These are phyloP conservation scores for Albula goreensis DNA, from an alignment of 2,113 vertebrate species.

Conservation along the genomic window DNA sequence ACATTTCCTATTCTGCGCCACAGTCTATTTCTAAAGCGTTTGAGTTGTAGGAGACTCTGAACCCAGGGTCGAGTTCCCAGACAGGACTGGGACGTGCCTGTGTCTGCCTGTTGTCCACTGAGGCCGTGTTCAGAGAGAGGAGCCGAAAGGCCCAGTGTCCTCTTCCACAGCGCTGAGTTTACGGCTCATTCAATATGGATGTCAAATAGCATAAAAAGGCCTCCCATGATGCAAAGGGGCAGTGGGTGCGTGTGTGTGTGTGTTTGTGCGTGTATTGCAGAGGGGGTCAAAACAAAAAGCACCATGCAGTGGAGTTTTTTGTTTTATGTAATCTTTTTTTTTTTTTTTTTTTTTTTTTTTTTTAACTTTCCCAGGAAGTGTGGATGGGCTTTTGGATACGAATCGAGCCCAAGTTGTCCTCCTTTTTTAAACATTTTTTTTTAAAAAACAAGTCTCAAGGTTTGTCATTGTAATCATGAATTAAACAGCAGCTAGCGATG, in stretches of 20 bases:
- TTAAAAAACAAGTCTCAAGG: neutral
- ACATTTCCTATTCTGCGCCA: too few relatives aligned
- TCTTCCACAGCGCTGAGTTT: neutral
- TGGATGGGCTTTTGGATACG: too few relatives aligned
- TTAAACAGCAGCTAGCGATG: conserved; percentile 51
- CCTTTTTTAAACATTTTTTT: too few relatives aligned
- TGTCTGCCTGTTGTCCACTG: too few relatives aligned
- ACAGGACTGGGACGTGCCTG: too few relatives aligned
- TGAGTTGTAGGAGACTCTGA: too few relatives aligned
- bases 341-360: neutral
- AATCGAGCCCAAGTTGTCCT: too few relatives aligned
- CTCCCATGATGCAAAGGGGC: neutral
- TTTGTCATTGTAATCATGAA: conserved; percentile 52
- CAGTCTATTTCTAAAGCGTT: too few relatives aligned
- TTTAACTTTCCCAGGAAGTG: neutral
- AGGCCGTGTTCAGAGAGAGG: too few relatives aligned
- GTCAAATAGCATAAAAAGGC: neutral
- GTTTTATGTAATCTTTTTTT: neutral
- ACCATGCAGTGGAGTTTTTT: neutral
- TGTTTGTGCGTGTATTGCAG: too few relatives aligned
- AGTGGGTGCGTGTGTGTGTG: neutral
- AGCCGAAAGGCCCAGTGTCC: too few relatives aligned
- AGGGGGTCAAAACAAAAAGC: neutral
- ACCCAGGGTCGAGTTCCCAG: too few relatives aligned
- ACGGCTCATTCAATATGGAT: neutral